phyloP scores from a whole-genome alignment of 2,888 invertebrate species.

The Rhamphomyia laevipes region DNA sequence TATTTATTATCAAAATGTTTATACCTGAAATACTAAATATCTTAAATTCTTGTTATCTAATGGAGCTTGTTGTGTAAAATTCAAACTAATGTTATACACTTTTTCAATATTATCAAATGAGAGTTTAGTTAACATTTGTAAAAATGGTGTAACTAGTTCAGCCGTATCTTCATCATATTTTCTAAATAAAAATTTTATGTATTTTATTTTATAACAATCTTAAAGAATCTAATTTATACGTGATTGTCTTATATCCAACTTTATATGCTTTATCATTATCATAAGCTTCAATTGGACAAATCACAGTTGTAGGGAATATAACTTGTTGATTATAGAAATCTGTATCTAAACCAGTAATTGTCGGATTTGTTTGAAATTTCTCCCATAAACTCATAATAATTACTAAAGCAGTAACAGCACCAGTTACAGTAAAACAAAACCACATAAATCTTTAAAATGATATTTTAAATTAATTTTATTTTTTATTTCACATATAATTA shows the following conservation, averaged over 20 bases:
- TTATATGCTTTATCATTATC: conserved; percentile 37
- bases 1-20: too few species aligned
- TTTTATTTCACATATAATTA: not conserved
- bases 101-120: conserved; percentile 34
- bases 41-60: conserved; percentile 24
- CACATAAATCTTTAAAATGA: conserved; percentile 56
- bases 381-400: conserved; percentile 70
- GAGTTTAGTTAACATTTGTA: conserved; percentile 34
- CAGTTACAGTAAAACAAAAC: conserved; percentile 60
- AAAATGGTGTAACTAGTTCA: conserved; percentile 25
- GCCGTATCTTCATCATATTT: conserved; percentile 16
- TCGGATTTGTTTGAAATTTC: conserved; percentile 74
- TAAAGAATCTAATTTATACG: not conserved
- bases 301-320: conserved; percentile 58
- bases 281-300: conserved; percentile 47
- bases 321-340: conserved; percentile 73
- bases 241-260: conserved; percentile 19
- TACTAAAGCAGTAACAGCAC: conserved; percentile 57
- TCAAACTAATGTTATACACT: conserved; percentile 20
- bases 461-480: too few species aligned
- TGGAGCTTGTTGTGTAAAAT: conserved; percentile 17
- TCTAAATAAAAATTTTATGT: conserved; percentile 4
- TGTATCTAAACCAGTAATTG: conserved; percentile 67
- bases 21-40: conserved; percentile 27
- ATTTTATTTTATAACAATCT: not conserved